phyloP scores from a whole-genome alignment of 2,113 vertebrate genomes.

The Pygoscelis adeliae region DNA sequence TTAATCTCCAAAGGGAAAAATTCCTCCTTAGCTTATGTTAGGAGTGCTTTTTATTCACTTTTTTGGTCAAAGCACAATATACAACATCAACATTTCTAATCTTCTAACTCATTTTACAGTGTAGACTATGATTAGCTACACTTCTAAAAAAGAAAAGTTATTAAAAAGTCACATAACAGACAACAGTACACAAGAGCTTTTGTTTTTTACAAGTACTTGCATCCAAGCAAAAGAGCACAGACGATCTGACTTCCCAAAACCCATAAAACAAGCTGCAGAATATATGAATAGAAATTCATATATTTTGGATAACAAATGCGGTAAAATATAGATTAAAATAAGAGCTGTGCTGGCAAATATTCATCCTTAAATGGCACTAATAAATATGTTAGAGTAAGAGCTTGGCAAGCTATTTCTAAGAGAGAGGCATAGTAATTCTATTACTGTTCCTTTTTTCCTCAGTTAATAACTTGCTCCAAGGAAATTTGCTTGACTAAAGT shows the following conservation, averaged over 20 bases:
- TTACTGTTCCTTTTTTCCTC: background rate
- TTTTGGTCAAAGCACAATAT: background rate
- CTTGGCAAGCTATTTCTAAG: constrained; percentile 33
- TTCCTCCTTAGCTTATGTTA: background rate
- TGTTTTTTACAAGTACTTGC: constrained; percentile 34
- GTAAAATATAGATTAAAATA: constrained; percentile 49
- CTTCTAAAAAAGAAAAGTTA: background rate
- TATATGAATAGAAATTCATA: constrained; percentile 27
- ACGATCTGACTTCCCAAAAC: constrained; percentile 49
- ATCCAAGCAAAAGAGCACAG: background rate
- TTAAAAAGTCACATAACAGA: background rate
- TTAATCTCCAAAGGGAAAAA: background rate
- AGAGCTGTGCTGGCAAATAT: constrained; percentile 53
- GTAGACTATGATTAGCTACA: background rate
- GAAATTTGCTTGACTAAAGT: constrained; percentile 4
- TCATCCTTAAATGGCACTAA: constrained; percentile 50
- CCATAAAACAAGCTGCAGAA: constrained; percentile 36
- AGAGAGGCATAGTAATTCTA: background rate
- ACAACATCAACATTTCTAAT: background rate
- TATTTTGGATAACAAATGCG: constrained; percentile 53
- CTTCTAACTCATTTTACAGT: background rate
- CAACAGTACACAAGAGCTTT: background rate
- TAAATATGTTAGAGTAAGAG: constrained; percentile 50
- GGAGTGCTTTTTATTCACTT: background rate
- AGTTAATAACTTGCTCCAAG: background rate